Percentiles rank a stretch among this genome's conserved stretches.
Conservation (phyloP, 1,140 invertebrate genomes). For the Aphaenogaster ashmeadi region DNA sequence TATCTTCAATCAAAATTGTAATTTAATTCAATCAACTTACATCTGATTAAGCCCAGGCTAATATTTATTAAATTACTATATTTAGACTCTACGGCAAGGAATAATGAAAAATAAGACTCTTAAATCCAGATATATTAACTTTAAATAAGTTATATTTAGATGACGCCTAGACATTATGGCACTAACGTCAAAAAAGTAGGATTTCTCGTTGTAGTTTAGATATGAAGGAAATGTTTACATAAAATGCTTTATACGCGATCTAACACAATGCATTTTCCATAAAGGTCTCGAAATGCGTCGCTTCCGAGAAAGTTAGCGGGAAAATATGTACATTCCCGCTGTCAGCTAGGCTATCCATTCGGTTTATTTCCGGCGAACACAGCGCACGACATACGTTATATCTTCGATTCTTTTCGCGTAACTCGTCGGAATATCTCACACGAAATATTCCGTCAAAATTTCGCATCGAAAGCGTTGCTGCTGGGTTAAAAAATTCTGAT, state of each 20-base stretch:
- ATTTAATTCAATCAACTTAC: background rate
- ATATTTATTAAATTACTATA: background rate
- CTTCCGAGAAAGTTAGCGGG: slow-evolving; percentile 8
- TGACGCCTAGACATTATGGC: background rate
- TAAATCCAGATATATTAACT: background rate
- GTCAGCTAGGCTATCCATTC: slow-evolving; percentile 21
- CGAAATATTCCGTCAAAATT: slow-evolving; percentile 3
- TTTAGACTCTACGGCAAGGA: background rate
- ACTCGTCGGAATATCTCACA: background rate
- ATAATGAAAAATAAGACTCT: background rate
- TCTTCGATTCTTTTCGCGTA: slow-evolving; percentile 19
- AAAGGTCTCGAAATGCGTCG: background rate
- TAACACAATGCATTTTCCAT: background rate
- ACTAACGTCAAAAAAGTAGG: background rate
- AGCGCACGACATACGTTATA: background rate
- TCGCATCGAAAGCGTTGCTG: background rate
- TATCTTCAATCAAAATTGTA: background rate
- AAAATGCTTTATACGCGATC: background rate
- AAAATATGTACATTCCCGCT: slow-evolving; percentile 17
- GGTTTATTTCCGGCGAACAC: slow-evolving; percentile 23
- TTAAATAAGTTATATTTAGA: background rate
- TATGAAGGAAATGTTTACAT: background rate
- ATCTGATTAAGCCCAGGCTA: background rate
- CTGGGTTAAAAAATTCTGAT: background rate
- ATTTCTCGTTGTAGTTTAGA: background rate